phyloP scores from a whole-genome alignment of 2,888 invertebrate species.

The Clepsis dumicolana region DNA sequence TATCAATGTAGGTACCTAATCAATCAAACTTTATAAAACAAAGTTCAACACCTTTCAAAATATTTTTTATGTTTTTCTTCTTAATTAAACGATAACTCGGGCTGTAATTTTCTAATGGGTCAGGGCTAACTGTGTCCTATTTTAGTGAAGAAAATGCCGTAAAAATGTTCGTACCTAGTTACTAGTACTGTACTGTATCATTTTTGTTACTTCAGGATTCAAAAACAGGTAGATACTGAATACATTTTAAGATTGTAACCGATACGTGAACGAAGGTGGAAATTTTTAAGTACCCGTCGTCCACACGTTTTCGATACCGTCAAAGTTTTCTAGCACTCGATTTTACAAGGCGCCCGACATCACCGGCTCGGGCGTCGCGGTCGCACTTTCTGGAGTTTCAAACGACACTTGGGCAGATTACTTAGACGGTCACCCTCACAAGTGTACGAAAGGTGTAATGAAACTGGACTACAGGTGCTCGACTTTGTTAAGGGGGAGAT shows the following conservation, averaged over 20 bases:
- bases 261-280: constrained; percentile 37
- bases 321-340: constrained; percentile 53
- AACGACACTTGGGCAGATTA: constrained; percentile 60
- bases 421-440: constrained; percentile 53
- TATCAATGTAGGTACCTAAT: constrained; percentile 1
- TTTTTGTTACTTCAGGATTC: background rate
- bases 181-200: background rate
- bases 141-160: background rate
- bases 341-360: constrained; percentile 53
- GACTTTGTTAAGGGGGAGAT: constrained; percentile 46
- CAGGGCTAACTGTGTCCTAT: background rate
- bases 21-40: background rate
- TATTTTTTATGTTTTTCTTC: background rate
- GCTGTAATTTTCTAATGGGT: background rate
- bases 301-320: constrained; percentile 53
- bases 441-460: constrained; percentile 48
- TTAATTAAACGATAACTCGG: background rate
- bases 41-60: background rate
- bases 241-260: constrained; percentile 44
- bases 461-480: constrained; percentile 50
- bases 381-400: constrained; percentile 56
- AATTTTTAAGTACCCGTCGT: constrained; percentile 53
- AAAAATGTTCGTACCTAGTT: background rate
- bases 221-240: background rate
- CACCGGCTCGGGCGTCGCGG: constrained; percentile 48